phyloP scores from a whole-genome alignment of 2,113 vertebrate genomes.

The Ellobius talpinus region DNA sequence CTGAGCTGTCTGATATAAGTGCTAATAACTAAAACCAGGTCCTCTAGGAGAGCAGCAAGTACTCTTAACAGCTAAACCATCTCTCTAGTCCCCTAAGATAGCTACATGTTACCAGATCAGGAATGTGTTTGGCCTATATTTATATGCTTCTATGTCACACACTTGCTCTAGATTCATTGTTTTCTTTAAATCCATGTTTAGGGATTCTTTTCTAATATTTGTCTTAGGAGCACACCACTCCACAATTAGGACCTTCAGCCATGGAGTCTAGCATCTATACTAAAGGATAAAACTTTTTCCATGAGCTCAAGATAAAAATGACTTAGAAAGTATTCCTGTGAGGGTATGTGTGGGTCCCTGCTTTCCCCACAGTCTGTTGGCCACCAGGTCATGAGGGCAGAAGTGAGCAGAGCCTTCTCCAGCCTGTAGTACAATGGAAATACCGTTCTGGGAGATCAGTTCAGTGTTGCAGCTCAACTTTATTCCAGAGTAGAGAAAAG shows the following conservation, averaged over 20 bases:
- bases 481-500: not conserved
- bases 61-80: not conserved
- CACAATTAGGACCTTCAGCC: not conserved
- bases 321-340: not conserved
- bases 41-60: not conserved
- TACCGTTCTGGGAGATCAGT: not conserved
- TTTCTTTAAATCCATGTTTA: not conserved
- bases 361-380: not conserved
- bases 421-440: not conserved
- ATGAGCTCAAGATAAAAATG: not conserved
- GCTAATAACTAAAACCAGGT: not conserved
- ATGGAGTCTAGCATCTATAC: not conserved
- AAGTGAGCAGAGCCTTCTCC: not conserved
- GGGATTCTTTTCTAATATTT: not conserved
- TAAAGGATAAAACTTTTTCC: conserved; percentile 17
- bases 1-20: not conserved
- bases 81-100: not conserved
- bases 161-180: not conserved
- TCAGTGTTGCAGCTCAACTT: not conserved
- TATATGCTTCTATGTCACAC: not conserved
- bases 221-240: not conserved
- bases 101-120: not conserved
- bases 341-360: not conserved
- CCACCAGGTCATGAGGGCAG: not conserved
- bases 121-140: not conserved